Conservation (phyloP, 2,888 invertebrate genomes). For the Peribatodes rhomboidaria region DNA sequence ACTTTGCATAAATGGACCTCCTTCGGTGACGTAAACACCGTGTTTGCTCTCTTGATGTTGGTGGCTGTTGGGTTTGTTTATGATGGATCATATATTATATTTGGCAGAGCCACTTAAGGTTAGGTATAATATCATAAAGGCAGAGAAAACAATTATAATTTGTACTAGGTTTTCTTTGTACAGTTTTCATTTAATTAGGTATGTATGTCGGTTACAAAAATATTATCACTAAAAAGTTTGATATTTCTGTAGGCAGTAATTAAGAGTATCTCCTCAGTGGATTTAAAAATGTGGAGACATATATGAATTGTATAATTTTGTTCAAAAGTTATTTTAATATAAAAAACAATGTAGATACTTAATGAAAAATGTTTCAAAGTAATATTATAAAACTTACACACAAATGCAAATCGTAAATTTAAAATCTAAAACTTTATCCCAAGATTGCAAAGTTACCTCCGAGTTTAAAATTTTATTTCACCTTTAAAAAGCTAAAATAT, state of each 20-base stretch:
- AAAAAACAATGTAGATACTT: not conserved
- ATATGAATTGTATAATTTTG: not conserved
- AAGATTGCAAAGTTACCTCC: constrained; percentile 41
- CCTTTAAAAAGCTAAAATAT: constrained; percentile 40
- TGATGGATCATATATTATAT: not conserved
- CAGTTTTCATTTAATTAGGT: too few relatives aligned
- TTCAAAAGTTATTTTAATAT: not conserved
- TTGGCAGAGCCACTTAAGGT: not conserved
- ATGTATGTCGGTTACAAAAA: too few relatives aligned
- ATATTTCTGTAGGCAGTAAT: too few relatives aligned
- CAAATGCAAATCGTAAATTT: constrained; percentile 21
- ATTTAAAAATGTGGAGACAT: too few relatives aligned
- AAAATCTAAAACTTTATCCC: constrained; percentile 26
- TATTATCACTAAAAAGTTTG: too few relatives aligned
- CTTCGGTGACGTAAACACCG: constrained; percentile 25
- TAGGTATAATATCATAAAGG: not conserved
- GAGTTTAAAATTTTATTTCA: constrained; percentile 48
- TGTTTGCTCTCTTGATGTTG: constrained; percentile 17
- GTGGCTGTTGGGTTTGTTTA: constrained; percentile 15
- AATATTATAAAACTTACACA: constrained; percentile 18
- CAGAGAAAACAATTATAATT: not conserved
- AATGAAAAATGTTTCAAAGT: constrained; percentile 8
- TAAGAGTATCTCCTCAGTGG: too few relatives aligned
- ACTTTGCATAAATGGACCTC: constrained; percentile 63
- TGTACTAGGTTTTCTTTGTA: too few relatives aligned